Evolutionary conservation across 2,113 vertebrate genomes (phyloP).

Genomic region (Pseudorhombus dupliciocellatus): DNA sequence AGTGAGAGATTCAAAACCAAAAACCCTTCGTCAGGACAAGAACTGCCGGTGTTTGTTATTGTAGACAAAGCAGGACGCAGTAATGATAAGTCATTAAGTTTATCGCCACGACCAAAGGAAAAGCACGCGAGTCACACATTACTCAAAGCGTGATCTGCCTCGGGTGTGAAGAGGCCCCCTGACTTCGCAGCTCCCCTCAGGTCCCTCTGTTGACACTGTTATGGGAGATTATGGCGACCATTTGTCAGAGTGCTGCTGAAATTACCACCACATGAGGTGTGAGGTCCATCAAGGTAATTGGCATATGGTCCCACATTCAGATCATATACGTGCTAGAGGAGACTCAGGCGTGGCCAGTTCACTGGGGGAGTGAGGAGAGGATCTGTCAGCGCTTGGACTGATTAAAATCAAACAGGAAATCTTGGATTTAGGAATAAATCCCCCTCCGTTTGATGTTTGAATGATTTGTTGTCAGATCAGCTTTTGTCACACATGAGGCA

Average conservation of each 20-base stretch:
- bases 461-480: constrained; percentile 6
- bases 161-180: constrained; percentile 54
- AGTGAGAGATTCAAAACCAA: constrained; percentile 55
- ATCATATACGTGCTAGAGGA: constrained; percentile 16
- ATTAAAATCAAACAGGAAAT: not conserved
- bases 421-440: not conserved
- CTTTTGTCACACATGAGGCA: constrained; percentile 6
- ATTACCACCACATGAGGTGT: constrained; percentile 44
- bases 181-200: constrained; percentile 46
- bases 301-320: constrained; percentile 50
- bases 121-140: constrained; percentile 56
- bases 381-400: constrained; percentile 5
- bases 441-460: constrained; percentile 15
- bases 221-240: constrained; percentile 63
- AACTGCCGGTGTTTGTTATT: constrained; percentile 50
- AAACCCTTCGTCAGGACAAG: constrained; percentile 51
- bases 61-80: constrained; percentile 44
- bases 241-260: constrained; percentile 74
- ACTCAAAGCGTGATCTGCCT: constrained; percentile 51
- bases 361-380: constrained; percentile 6
- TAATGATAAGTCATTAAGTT: constrained; percentile 65
- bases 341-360: not conserved
- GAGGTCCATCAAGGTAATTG: constrained; percentile 33
- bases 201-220: constrained; percentile 48
- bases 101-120: constrained; percentile 51